phyloP scores from a whole-genome alignment of 2,888 invertebrate species.

The Dryobota labecula region DNA sequence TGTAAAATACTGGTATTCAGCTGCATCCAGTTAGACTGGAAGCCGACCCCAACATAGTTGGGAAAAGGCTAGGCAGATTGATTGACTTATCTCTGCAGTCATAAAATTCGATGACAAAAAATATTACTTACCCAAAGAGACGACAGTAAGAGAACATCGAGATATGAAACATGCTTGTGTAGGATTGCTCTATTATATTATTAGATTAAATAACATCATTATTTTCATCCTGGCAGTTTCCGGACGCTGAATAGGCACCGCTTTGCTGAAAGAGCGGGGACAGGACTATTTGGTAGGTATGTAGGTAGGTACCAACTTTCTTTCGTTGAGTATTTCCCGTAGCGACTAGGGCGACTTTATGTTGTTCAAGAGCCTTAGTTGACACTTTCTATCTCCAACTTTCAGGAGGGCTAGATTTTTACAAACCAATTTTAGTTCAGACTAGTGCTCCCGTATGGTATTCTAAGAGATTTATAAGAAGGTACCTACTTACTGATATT shows the following conservation, averaged over 20 bases:
- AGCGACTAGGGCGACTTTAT: constrained; percentile 33
- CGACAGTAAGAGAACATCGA: constrained; percentile 22
- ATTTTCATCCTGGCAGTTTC: constrained; percentile 38
- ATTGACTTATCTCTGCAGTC: constrained; percentile 38
- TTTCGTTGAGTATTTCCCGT: constrained; percentile 19
- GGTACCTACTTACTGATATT: neutral
- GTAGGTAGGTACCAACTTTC: neutral
- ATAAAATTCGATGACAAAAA: constrained; percentile 48
- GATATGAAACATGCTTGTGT: constrained; percentile 31
- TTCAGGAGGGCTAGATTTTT: constrained; percentile 16
- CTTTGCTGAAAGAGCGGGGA: constrained; percentile 14
- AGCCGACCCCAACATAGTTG: too few relatives aligned
- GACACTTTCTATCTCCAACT: constrained; percentile 29
- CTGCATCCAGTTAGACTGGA: too few relatives aligned
- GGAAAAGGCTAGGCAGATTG: too few relatives aligned
- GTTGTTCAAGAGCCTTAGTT: constrained; percentile 34
- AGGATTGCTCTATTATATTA: constrained; percentile 48
- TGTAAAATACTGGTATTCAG: too few relatives aligned
- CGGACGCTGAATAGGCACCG: constrained; percentile 24
- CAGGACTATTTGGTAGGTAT: neutral
- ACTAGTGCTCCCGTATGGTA: neutral
- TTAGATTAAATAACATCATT: constrained; percentile 41
- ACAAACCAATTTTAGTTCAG: constrained; percentile 2
- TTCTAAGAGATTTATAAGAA: neutral
- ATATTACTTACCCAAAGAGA: constrained; percentile 21